A percentile compares a stretch with the other conserved stretches of the same genome.
These are phyloP conservation scores for Dendrolimus punctatus DNA, from an alignment of 1,140 invertebrate species.

Conservation along the genomic window DNA sequence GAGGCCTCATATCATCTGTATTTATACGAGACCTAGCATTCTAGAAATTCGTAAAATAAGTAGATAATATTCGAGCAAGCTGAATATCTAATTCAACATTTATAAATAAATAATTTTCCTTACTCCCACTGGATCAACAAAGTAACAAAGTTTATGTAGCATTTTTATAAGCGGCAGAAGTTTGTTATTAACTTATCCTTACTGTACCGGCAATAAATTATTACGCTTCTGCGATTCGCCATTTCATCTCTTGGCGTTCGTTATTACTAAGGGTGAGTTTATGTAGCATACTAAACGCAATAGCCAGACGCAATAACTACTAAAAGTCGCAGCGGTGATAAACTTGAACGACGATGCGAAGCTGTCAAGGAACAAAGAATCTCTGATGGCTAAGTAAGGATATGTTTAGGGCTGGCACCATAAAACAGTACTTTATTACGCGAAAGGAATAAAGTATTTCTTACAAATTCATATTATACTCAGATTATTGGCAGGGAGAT, in stretches of 20 bases:
- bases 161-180: constrained; percentile 17
- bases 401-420: no score
- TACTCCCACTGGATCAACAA: constrained; percentile 11
- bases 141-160: constrained; percentile 17
- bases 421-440: no score
- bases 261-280: constrained; percentile 53
- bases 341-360: constrained; percentile 33
- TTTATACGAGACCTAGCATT: no score
- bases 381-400: constrained; percentile 28
- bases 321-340: constrained; percentile 51
- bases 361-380: constrained; percentile 49
- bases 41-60: no score
- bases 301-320: constrained; percentile 50
- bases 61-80: no score
- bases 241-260: constrained; percentile 40
- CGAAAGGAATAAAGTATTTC: no score
- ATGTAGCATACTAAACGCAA: constrained; percentile 33
- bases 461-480: no score
- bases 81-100: constrained; percentile 1
- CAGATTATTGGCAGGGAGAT: no score
- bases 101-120: constrained; percentile 13
- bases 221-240: constrained; percentile 25
- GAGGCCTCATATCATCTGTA: no score
- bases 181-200: constrained; percentile 17
- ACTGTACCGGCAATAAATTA: constrained; percentile 19